Percentiles rank a stretch among this genome's conserved stretches.
phyloP scores from a whole-genome alignment of 2,888 invertebrate genomes.

The Drosophila demipolita region DNA sequence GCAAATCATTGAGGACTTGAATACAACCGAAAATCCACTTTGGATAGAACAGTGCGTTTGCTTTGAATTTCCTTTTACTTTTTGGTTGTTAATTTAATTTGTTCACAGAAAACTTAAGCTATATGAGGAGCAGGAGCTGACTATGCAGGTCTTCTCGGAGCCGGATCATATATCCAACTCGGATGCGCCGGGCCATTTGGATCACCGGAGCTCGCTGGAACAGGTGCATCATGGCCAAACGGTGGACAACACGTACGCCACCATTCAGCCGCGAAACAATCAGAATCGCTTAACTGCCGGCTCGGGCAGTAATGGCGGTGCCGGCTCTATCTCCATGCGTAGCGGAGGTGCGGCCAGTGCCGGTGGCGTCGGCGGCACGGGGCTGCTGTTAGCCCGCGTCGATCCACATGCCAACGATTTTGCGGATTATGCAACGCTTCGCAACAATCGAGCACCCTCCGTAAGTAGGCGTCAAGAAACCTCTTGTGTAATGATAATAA shows the following conservation, averaged over 20 bases:
- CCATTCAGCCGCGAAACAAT: conserved; percentile 84
- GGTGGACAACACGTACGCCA: conserved; percentile 85
- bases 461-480: conserved; percentile 58
- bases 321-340: conserved; percentile 69
- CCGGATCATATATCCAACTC: conserved; percentile 87
- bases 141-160: conserved; percentile 96
- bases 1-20: conserved; percentile 93
- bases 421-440: conserved; percentile 85
- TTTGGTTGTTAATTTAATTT: neutral
- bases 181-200: conserved; percentile 83
- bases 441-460: conserved; percentile 84
- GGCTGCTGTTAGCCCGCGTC: conserved; percentile 63
- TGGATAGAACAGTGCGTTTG: conserved; percentile 94
- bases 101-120: conserved; percentile 90
- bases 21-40: conserved; percentile 95
- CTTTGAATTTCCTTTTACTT: too few relatives aligned
- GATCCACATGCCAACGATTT: conserved; percentile 83
- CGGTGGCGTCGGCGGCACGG: conserved; percentile 64
- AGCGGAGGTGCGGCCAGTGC: conserved; percentile 63
- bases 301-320: conserved; percentile 52
- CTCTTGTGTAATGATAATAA: neutral
- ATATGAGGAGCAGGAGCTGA: conserved; percentile 96
- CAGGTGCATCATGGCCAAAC: conserved; percentile 83
- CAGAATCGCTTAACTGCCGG: conserved; percentile 67
- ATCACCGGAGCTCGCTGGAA: conserved; percentile 83